These are phyloP conservation scores for Noctua pronuba DNA, from an alignment of 2,888 invertebrate genomes.

Conservation along the genomic window DNA sequence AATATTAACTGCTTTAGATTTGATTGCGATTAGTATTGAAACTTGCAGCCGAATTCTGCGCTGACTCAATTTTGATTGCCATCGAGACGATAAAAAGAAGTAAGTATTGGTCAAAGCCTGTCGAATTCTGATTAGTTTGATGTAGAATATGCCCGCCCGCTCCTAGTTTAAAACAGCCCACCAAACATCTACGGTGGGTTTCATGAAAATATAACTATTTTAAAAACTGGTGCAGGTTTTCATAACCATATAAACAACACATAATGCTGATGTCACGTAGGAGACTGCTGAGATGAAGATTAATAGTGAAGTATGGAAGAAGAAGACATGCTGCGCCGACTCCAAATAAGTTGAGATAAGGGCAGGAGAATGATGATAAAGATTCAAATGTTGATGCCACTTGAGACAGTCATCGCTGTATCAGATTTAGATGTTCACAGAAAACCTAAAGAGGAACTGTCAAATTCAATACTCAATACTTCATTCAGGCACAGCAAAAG, in stretches of 20 bases:
- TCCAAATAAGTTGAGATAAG: too few species aligned
- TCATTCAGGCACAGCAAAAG: too few species aligned
- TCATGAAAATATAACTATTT: neutral
- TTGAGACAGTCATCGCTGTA: neutral
- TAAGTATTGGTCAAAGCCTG: neutral
- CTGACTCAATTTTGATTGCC: neutral
- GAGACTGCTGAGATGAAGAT: too few species aligned
- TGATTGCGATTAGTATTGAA: neutral
- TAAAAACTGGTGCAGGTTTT: too few species aligned
- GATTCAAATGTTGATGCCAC: neutral
- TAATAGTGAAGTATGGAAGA: too few species aligned
- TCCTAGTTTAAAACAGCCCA: neutral
- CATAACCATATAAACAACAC: too few species aligned
- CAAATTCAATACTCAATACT: too few species aligned
- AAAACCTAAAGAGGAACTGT: too few species aligned
- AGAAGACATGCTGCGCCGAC: too few species aligned
- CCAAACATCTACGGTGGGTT: neutral
- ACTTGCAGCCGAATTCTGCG: neutral
- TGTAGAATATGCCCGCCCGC: neutral
- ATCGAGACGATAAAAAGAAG: neutral
- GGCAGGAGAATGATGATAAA: too few species aligned
- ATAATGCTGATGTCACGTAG: too few species aligned
- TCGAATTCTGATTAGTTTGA: neutral
- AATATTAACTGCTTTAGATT: slow-evolving; percentile 7
- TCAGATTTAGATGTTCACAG: neutral